Percentiles rank a stretch among this genome's conserved stretches.
Evolutionary conservation across 2,888 invertebrate genomes (phyloP).

Genomic region (Lumbricus terrestris): DNA sequence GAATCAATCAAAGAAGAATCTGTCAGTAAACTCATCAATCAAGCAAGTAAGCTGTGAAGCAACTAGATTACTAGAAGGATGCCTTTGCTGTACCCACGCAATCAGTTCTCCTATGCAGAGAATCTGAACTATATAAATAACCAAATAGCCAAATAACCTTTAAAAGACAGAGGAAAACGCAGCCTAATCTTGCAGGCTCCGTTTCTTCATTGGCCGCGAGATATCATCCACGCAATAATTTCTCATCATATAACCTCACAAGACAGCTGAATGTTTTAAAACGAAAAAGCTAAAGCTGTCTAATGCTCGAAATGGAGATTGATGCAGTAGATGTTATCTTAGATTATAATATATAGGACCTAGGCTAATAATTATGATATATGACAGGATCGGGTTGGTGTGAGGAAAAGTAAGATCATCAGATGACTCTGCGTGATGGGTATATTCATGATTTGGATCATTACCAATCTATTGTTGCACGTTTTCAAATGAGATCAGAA

Average conservation of each 20-base stretch:
- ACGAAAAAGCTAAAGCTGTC: background rate
- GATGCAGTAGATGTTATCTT: too few relatives aligned
- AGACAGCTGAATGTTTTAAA: background rate
- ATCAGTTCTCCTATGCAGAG: background rate
- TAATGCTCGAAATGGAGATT: background rate
- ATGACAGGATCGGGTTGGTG: too few relatives aligned
- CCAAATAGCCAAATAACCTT: background rate
- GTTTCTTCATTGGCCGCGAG: background rate
- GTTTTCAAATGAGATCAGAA: too few relatives aligned
- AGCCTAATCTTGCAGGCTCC: background rate
- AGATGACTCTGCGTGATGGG: too few relatives aligned
- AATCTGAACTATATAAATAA: too few relatives aligned
- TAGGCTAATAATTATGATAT: too few relatives aligned
- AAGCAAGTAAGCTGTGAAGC: background rate
- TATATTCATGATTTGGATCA: too few relatives aligned
- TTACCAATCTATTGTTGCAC: too few relatives aligned
- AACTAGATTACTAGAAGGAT: too few relatives aligned
- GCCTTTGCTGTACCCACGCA: background rate
- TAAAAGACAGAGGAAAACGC: background rate
- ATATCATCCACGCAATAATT: background rate
- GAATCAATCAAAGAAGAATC: background rate
- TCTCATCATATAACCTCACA: background rate
- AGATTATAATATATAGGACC: too few relatives aligned
- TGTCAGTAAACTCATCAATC: background rate
- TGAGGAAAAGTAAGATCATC: too few relatives aligned